Base-by-base conservation (phyloP, 2,797 vertebrate species). In the Hippoglossus hippoglossus region DNA sequence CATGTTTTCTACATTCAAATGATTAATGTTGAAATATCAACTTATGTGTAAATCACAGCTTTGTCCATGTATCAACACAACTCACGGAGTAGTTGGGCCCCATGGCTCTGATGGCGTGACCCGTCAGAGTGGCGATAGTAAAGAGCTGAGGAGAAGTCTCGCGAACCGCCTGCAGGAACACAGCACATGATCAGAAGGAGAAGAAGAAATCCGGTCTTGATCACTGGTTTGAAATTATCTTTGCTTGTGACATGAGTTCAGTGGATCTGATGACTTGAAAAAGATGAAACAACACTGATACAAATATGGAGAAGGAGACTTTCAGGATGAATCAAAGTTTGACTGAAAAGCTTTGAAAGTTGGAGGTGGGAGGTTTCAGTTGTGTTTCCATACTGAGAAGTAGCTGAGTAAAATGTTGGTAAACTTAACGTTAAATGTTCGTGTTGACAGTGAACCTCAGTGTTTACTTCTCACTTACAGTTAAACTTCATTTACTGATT, bases 61-160 rank as follows among this genome's bases (percentile, higher is more conserved):
- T 39, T 13, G 36, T 39, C n/a, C 12, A 16, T 19, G 7, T 28
- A 36, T 50, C 28, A 59, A 53, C 54, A 34, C 54, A 6, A 82
- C 94, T 94, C 64, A 96, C 95, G 2, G 95, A 95, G 90, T 96
- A 96, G 82, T 95, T 81, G 1, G 92, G 89, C 58, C 95, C 95
- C 94, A 95, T 95, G 86, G 95, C 95, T 85, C 95, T 84, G 79
- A 95, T 87, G 77, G 95, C 95, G 5, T 96, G 95, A 68, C 95
- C 95, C 8, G 95, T 96, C 86, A 96, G 91, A 36, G 95, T 96
- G 7, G 95, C 95, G 5, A 96, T 96, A 3, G 95, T 96, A 24
- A 95, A 95, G 63, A 96, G 81, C 12, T 96, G 80, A 22, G 94
- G 94, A 53, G 83, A 85, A 12, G 84, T 87, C 65, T 95, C 93